Conservation (phyloP, 2,888 invertebrate species). For the Eupithecia inturbata region DNA sequence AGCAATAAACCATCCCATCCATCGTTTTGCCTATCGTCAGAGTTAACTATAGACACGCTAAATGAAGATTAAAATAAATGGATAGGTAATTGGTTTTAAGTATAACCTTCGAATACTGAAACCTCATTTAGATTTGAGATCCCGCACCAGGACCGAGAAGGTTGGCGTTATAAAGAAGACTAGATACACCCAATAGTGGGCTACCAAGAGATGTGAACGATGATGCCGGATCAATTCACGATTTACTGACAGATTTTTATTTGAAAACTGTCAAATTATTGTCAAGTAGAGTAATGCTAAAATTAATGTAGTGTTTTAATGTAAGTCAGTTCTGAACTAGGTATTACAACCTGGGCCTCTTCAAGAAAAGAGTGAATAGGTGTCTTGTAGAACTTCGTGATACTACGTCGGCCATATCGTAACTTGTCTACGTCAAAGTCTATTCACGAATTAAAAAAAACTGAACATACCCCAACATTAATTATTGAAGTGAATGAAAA, state of each 20-base stretch:
- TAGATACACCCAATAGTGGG: not conserved
- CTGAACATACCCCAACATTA: not conserved
- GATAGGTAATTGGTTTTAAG: conserved; percentile 3
- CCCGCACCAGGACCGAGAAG: not conserved
- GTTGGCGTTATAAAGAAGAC: not conserved
- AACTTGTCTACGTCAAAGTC: not conserved
- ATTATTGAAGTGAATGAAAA: not conserved
- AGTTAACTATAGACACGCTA: not conserved
- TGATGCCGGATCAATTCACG: not conserved
- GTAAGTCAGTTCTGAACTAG: not conserved
- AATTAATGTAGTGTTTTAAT: not conserved
- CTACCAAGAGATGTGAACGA: not conserved
- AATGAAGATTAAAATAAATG: not conserved
- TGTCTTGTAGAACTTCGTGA: not conserved
- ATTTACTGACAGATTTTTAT: not conserved
- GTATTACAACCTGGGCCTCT: not conserved
- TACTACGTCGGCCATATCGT: too few relatives aligned
- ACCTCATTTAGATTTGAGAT: not conserved
- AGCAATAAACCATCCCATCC: not conserved
- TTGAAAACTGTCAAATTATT: not conserved
- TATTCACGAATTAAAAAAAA: not conserved
- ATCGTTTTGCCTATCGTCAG: not conserved
- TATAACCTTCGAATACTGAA: not conserved
- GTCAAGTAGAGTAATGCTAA: not conserved
- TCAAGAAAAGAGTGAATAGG: too few relatives aligned